Conservation (phyloP, 2,113 vertebrate species). For the Perca fluviatilis region DNA sequence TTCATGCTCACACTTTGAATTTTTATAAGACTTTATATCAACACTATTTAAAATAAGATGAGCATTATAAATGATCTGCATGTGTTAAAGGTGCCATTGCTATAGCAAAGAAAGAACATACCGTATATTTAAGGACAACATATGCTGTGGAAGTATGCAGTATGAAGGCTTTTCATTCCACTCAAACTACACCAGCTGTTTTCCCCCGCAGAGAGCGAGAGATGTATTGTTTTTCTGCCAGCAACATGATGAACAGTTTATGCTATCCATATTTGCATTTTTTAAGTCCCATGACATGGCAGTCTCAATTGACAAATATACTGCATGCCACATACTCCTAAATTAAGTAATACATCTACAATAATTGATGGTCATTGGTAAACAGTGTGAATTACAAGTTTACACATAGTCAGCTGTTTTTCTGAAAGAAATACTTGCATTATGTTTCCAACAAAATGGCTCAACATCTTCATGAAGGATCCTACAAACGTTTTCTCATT, state of each 20-base stretch:
- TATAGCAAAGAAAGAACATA: slow-evolving; percentile 3
- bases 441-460: neutral
- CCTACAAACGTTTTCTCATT: neutral
- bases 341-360: neutral
- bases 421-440: neutral
- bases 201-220: neutral
- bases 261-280: slow-evolving; percentile 27
- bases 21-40: neutral
- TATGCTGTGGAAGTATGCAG: slow-evolving; percentile 25
- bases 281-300: slow-evolving; percentile 8
- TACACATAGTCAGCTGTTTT: neutral
- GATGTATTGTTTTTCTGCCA: slow-evolving; percentile 32
- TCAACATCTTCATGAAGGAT: neutral
- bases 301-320: neutral
- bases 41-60: neutral
- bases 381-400: neutral
- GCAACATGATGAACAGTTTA: slow-evolving; percentile 22
- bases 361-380: neutral
- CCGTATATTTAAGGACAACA: slow-evolving; percentile 10
- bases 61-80: slow-evolving; percentile 5
- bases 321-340: neutral
- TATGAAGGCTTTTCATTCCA: slow-evolving; percentile 32
- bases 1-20: neutral
- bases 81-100: neutral
- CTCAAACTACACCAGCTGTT: slow-evolving; percentile 34